These are phyloP conservation scores for Pollenia labialis DNA, from an alignment of 2,888 invertebrate species.

Conservation along the genomic window DNA sequence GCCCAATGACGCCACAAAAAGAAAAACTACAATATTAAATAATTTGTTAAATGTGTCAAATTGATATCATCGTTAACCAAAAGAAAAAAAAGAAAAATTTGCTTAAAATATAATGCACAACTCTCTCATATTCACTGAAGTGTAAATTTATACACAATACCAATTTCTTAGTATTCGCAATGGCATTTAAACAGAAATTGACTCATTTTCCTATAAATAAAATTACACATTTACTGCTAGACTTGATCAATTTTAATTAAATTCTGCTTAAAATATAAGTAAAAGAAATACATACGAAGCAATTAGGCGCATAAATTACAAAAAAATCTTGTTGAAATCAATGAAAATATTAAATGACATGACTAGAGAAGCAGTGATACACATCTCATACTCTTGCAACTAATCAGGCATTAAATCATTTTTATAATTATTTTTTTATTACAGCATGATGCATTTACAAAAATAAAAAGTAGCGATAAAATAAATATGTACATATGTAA, in stretches of 20 bases:
- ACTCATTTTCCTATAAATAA: constrained; percentile 29
- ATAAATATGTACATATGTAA: not conserved
- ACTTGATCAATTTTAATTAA: not conserved
- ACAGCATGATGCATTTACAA: not conserved
- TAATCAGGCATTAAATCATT: constrained; percentile 47
- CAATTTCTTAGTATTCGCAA: constrained; percentile 53
- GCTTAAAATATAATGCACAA: not conserved
- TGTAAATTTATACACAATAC: constrained; percentile 9
- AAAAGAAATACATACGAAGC: not conserved
- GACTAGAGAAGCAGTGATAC: not conserved
- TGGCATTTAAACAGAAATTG: constrained; percentile 46
- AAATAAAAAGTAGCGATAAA: constrained; percentile 1
- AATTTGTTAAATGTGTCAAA: constrained; percentile 28
- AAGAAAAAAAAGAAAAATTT: not conserved
- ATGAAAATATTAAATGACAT: constrained; percentile 10
- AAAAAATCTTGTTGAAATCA: not conserved
- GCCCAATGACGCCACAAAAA: not conserved
- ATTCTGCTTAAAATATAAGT: not conserved
- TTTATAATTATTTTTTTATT: constrained; percentile 14
- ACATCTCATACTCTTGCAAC: not conserved
- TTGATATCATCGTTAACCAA: constrained; percentile 49
- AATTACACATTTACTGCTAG: not conserved
- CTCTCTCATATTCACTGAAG: not conserved
- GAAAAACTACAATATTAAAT: not conserved
- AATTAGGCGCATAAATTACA: not conserved